These are phyloP conservation scores for Mesembrinibis cayennensis DNA, from an alignment of 2,113 vertebrate genomes.

Conservation along the genomic window DNA sequence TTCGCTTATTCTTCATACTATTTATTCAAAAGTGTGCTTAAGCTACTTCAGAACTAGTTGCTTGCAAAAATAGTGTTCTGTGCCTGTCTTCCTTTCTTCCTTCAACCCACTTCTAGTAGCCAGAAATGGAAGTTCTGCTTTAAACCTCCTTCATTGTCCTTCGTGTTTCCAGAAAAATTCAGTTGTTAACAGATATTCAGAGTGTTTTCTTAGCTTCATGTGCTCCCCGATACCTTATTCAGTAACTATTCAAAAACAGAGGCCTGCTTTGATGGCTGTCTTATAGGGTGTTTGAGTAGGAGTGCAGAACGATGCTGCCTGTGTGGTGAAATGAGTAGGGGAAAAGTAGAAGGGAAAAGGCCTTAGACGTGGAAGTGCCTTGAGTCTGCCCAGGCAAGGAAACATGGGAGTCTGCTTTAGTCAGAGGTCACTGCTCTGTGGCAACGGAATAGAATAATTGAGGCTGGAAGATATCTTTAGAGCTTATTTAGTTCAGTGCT, in stretches of 20 bases:
- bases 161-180: background rate
- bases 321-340: background rate
- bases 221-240: background rate
- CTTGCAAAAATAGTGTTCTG: background rate
- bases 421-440: background rate
- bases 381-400: background rate
- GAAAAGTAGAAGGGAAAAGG: background rate
- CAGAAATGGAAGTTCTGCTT: background rate
- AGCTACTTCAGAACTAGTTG: background rate
- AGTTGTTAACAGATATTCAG: background rate
- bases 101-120: background rate
- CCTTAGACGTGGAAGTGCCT: background rate
- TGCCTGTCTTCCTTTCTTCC: background rate
- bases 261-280: background rate
- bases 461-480: background rate
- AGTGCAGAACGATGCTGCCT: accelerated
- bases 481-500: background rate
- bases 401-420: background rate
- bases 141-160: background rate
- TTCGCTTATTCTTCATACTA: background rate
- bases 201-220: background rate
- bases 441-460: background rate
- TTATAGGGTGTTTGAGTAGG: background rate
- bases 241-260: background rate
- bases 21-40: background rate